Conservation (phyloP, 2,797 vertebrate species). For the Eospalax fontanierii region DNA sequence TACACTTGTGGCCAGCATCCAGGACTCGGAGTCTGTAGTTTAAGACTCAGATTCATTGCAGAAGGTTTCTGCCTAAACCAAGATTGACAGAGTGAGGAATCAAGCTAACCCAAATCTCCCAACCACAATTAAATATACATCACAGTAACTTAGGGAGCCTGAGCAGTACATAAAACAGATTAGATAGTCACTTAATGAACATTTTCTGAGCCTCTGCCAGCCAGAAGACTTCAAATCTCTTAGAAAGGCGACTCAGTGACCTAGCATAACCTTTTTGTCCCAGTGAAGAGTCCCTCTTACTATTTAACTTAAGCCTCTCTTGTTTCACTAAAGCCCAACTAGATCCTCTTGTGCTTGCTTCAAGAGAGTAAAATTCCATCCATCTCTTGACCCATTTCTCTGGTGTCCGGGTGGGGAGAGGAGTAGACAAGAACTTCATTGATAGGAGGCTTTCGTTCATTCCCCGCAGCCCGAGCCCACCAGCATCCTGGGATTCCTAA, state of each 20-base stretch:
- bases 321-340: slow-evolving; percentile 29
- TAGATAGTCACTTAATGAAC: not conserved
- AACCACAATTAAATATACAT: not conserved
- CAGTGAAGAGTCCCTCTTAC: not conserved
- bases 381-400: slow-evolving; percentile 43
- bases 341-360: slow-evolving; percentile 31
- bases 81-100: not conserved
- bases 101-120: not conserved
- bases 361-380: not conserved
- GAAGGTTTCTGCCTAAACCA: not conserved
- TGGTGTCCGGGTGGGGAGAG: not conserved
- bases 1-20: not conserved
- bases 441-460: not conserved
- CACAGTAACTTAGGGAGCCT: not conserved
- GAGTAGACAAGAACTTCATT: not conserved
- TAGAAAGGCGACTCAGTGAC: not conserved
- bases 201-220: not conserved
- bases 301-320: slow-evolving; percentile 18
- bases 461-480: not conserved
- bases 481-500: not conserved
- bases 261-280: not conserved
- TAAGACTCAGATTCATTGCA: not conserved
- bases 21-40: not conserved
- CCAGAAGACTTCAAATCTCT: not conserved
- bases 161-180: not conserved